These are phyloP conservation scores for Sitobion miscanthi DNA, from an alignment of 1,140 invertebrate species.

Conservation along the genomic window DNA sequence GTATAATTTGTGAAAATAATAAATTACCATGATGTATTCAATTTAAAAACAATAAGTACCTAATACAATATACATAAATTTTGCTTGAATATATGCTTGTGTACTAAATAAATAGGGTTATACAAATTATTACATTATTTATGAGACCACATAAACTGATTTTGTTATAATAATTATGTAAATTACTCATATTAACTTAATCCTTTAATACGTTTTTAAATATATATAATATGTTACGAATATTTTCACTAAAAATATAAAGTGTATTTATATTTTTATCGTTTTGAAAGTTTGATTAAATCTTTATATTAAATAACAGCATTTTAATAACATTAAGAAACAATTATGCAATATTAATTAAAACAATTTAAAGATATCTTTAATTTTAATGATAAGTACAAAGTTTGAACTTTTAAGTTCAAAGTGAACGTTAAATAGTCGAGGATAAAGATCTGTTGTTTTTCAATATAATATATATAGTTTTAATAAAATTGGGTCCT, in stretches of 20 bases:
- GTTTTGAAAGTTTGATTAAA: background rate
- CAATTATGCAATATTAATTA: background rate
- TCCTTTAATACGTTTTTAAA: conserved; percentile 17
- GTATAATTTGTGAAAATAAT: background rate
- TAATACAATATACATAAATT: background rate
- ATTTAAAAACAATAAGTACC: background rate
- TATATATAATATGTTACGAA: background rate
- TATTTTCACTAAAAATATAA: background rate
- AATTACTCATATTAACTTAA: conserved; percentile 15
- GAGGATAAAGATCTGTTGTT: background rate
- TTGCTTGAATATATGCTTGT: background rate
- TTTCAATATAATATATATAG: background rate
- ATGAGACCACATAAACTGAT: background rate
- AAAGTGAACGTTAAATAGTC: background rate
- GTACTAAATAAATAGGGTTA: background rate
- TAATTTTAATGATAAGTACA: background rate
- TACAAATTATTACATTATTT: background rate
- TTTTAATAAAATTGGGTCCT: background rate
- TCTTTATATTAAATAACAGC: background rate
- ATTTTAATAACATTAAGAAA: background rate
- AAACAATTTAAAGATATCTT: background rate
- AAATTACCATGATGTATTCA: background rate
- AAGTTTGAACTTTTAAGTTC: background rate
- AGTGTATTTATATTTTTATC: background rate
- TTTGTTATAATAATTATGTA: background rate